These are phyloP conservation scores for Maniola jurtina DNA, from an alignment of 1,140 invertebrate species.

Conservation along the genomic window DNA sequence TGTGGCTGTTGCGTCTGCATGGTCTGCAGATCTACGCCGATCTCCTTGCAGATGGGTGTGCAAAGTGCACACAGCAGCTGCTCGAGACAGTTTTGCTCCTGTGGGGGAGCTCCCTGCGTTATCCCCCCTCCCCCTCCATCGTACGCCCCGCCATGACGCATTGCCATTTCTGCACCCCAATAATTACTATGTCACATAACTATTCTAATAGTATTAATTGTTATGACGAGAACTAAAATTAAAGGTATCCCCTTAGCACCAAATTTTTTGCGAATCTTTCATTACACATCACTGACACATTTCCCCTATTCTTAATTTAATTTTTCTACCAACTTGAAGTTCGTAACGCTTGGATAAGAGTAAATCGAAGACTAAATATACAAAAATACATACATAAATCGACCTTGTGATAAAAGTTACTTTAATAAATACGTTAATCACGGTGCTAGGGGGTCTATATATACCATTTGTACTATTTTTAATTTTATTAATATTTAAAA, in stretches of 20 bases:
- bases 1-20: slow-evolving; percentile 43
- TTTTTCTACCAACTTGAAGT: too few species aligned
- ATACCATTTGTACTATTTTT: too few species aligned
- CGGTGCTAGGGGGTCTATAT: too few species aligned
- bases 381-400: too few species aligned
- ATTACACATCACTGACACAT: too few species aligned
- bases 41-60: slow-evolving; percentile 74
- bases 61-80: slow-evolving; percentile 72
- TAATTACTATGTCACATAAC: slow-evolving; percentile 13
- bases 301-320: too few species aligned
- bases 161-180: slow-evolving; percentile 54
- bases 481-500: too few species aligned
- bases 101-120: slow-evolving; percentile 17
- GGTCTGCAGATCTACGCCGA: slow-evolving; percentile 71
- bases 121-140: slow-evolving; percentile 50
- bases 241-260: neutral
- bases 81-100: slow-evolving; percentile 68
- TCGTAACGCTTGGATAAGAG: too few species aligned
- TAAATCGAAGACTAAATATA: too few species aligned
- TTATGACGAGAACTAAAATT: neutral
- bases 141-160: slow-evolving; percentile 58
- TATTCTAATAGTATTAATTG: neutral
- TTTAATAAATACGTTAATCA: too few species aligned
- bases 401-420: too few species aligned
- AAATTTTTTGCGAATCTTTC: neutral